These are phyloP conservation scores for Bujurquina vittata DNA, from an alignment of 2,113 vertebrate genomes.

Conservation along the genomic window DNA sequence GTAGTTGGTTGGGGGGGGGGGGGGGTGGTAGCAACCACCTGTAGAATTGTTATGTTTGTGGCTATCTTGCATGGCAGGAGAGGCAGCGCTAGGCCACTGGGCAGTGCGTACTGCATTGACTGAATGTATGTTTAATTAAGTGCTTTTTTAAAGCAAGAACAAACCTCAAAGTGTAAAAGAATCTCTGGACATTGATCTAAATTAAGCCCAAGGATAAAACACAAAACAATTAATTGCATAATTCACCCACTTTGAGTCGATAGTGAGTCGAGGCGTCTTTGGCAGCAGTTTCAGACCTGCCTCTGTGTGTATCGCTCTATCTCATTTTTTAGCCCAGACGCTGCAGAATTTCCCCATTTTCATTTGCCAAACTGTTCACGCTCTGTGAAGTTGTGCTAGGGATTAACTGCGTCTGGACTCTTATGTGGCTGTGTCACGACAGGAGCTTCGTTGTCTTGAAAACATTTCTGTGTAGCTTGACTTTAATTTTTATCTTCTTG, in stretches of 20 bases:
- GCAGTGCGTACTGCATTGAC: slow-evolving; percentile 17
- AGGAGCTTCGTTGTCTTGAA: slow-evolving; percentile 4
- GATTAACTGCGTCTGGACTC: slow-evolving; percentile 19
- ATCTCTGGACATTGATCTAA: slow-evolving; percentile 27
- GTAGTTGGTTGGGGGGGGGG: no score
- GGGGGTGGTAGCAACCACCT: no score
- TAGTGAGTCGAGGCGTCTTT: slow-evolving; percentile 16
- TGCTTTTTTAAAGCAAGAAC: slow-evolving; percentile 13
- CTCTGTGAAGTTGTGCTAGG: slow-evolving; percentile 6
- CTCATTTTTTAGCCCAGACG: slow-evolving; percentile 24
- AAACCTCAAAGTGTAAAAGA: slow-evolving; percentile 14
- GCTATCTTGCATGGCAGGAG: not conserved
- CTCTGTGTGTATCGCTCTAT: not conserved
- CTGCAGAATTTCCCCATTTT: slow-evolving; percentile 9
- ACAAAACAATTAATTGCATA: slow-evolving; percentile 36
- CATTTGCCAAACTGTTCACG: slow-evolving; percentile 33
- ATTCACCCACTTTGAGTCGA: slow-evolving; percentile 17
- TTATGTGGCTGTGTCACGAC: slow-evolving; percentile 1
- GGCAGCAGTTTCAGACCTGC: slow-evolving; percentile 13
- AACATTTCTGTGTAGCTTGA: slow-evolving; percentile 16
- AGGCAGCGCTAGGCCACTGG: not conserved
- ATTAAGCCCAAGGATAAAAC: slow-evolving; percentile 27
- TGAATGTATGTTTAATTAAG: slow-evolving; percentile 23
- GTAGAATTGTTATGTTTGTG: not conserved
- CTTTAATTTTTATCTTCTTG: slow-evolving; percentile 22